Evolutionary conservation across 2,797 vertebrate genomes (phyloP).

Genomic region (Emys orbicularis): DNA sequence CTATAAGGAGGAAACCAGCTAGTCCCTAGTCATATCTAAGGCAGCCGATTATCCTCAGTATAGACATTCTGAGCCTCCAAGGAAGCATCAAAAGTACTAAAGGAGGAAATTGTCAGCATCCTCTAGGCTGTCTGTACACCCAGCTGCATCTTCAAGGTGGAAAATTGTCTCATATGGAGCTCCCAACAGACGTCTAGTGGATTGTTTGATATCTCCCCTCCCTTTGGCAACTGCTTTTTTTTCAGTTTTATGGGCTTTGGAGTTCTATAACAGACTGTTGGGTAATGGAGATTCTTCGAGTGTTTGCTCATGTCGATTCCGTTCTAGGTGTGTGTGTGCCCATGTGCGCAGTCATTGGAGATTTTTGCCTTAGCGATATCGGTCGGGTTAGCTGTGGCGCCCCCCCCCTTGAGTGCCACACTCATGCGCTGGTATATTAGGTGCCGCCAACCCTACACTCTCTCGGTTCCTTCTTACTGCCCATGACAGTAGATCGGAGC

Average conservation of each 20-base stretch:
- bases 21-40: not conserved
- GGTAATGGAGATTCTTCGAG: not conserved
- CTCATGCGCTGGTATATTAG: too few relatives aligned
- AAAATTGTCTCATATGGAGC: not conserved
- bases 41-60: not conserved
- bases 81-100: not conserved
- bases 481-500: too few relatives aligned
- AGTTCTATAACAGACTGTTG: too few relatives aligned
- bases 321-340: too few relatives aligned
- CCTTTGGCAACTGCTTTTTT: not conserved
- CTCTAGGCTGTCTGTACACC: not conserved
- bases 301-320: too few relatives aligned
- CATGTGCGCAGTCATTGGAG: too few relatives aligned
- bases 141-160: not conserved
- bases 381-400: too few relatives aligned
- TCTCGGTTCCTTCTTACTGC: too few relatives aligned
- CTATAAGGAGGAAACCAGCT: not conserved
- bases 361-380: too few relatives aligned
- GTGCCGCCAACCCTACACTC: too few relatives aligned
- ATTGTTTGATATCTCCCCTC: not conserved
- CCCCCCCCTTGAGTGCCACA: too few relatives aligned
- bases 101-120: not conserved
- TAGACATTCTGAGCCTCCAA: not conserved
- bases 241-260: not conserved
- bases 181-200: too few relatives aligned